Conservation (phyloP, 2,797 vertebrate species). For the Clarias laeviceps region DNA sequence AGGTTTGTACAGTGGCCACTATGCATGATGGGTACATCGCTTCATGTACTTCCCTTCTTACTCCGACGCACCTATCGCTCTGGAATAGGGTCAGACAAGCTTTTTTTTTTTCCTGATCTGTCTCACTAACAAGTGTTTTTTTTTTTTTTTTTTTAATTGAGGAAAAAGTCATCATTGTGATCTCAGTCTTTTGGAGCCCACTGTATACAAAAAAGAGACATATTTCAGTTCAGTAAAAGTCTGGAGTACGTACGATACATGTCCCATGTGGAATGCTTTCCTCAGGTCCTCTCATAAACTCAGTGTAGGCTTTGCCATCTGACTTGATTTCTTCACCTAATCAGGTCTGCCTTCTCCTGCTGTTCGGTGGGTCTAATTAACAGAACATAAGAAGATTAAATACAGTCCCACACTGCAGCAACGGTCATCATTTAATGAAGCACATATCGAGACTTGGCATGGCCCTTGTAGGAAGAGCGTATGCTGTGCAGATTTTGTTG, state of each 20-base stretch:
- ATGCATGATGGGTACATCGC: too few species aligned
- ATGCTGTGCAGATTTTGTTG: slow-evolving; percentile 22
- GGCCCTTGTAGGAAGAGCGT: not conserved
- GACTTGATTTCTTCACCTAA: not conserved
- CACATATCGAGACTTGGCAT: slow-evolving; percentile 38
- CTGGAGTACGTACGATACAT: not conserved
- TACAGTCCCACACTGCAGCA: not conserved
- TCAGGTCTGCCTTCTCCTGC: not conserved
- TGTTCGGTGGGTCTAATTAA: not conserved
- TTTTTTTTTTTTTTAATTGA: too few species aligned
- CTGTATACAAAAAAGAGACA: not conserved
- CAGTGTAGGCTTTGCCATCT: not conserved
- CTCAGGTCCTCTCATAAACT: not conserved
- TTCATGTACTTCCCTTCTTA: too few species aligned
- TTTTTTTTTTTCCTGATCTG: too few species aligned
- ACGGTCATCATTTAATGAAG: slow-evolving; percentile 41
- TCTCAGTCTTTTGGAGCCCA: not conserved
- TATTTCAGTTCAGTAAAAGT: not conserved
- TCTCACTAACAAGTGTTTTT: too few species aligned
- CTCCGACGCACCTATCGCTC: too few species aligned
- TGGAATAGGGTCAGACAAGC: too few species aligned
- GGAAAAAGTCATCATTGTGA: not conserved
- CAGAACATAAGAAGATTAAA: slow-evolving; percentile 3
- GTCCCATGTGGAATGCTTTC: not conserved
- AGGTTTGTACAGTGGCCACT: too few species aligned